Evolutionary conservation across 2,888 invertebrate genomes (phyloP).

Genomic region (Pocota personata): DNA sequence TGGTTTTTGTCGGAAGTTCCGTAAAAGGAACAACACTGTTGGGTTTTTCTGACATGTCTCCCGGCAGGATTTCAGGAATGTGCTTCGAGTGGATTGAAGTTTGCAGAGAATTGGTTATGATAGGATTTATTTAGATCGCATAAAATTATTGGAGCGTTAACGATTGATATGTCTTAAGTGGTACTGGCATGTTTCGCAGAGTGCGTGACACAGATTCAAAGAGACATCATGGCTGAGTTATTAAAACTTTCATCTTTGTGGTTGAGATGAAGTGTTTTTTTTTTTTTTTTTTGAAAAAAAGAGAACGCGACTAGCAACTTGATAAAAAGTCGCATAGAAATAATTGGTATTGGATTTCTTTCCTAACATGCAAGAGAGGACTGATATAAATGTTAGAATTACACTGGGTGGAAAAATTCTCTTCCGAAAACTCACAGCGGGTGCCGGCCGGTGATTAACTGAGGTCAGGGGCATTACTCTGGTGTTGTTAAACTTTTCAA

Average conservation of each 20-base stretch:
- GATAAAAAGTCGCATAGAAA: not conserved
- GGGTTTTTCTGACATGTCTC: slow-evolving; percentile 35
- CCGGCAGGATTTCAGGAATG: not conserved
- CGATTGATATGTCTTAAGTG: slow-evolving; percentile 68
- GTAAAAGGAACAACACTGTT: slow-evolving; percentile 22
- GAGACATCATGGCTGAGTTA: slow-evolving; percentile 35
- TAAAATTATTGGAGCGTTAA: slow-evolving; percentile 63
- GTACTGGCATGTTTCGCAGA: slow-evolving; percentile 54
- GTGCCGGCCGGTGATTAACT: no score
- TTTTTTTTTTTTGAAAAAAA: not conserved
- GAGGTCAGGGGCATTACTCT: no score
- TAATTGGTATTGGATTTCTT: no score
- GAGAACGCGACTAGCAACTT: not conserved
- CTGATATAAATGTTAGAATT: no score
- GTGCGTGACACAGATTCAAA: slow-evolving; percentile 60
- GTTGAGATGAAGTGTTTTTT: slow-evolving; percentile 3
- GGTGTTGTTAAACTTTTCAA: no score
- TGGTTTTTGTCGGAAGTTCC: slow-evolving; percentile 11
- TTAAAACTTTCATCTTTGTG: slow-evolving; percentile 36
- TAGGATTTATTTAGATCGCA: slow-evolving; percentile 70
- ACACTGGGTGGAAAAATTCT: no score
- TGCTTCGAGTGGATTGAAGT: slow-evolving; percentile 24
- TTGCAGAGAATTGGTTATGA: slow-evolving; percentile 56
- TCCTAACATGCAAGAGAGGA: no score
- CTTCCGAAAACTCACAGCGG: no score